Conservation (phyloP, 2,888 invertebrate genomes). For the Digitonthophagus gazella region DNA sequence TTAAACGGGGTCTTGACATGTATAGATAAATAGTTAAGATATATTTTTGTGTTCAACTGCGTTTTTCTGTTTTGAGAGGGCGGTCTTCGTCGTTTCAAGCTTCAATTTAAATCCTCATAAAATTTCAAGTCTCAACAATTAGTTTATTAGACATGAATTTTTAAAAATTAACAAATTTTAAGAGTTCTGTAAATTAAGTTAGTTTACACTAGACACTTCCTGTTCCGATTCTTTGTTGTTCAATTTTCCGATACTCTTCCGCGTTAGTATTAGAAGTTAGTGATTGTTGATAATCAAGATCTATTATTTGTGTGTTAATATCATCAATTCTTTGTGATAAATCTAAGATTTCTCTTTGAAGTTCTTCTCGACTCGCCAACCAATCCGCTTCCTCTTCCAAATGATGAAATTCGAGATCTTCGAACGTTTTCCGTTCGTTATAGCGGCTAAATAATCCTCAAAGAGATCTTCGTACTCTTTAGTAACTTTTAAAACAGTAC, state of each 20-base stretch:
- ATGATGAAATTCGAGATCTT: conserved; percentile 92
- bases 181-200: no score
- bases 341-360: conserved; percentile 72
- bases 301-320: conserved; percentile 62
- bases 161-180: no score
- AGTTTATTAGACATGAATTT: no score
- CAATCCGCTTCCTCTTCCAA: conserved; percentile 90
- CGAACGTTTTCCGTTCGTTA: conserved; percentile 81
- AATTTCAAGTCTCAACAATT: no score
- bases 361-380: conserved; percentile 80
- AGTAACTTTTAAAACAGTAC: conserved; percentile 42
- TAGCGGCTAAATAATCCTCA: conserved; percentile 72
- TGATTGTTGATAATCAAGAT: conserved; percentile 63
- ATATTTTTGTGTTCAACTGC: no score
- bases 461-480: conserved; percentile 59
- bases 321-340: conserved; percentile 65
- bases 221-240: conserved; percentile 58
- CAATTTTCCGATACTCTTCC: conserved; percentile 67
- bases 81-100: no score
- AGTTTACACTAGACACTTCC: conserved; percentile 47
- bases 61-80: no score
- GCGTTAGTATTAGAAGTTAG: conserved; percentile 66
- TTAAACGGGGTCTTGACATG: no score
- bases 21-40: no score
- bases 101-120: no score